These are phyloP conservation scores for Vespertilio murinus DNA, from an alignment of 2,797 vertebrate species.

Conservation along the genomic window DNA sequence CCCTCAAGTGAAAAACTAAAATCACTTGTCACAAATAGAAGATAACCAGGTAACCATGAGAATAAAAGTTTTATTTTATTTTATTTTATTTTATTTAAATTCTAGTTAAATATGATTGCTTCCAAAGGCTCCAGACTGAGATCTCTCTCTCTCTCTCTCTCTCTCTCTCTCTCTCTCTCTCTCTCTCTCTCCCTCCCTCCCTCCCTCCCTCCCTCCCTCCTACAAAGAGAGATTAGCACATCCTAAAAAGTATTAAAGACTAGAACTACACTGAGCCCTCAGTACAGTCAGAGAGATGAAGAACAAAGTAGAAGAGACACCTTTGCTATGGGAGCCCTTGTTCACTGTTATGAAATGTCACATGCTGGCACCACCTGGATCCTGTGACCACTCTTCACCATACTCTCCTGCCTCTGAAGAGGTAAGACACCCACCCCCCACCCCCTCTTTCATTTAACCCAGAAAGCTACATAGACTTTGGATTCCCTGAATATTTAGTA, in stretches of 20 bases:
- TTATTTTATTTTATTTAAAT: background rate
- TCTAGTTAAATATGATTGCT: background rate
- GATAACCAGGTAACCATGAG: constrained; percentile 2
- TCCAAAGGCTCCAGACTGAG: background rate
- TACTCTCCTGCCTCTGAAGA: background rate
- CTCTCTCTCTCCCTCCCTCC: background rate
- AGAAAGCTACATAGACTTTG: background rate
- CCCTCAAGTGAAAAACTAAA: constrained; percentile 32
- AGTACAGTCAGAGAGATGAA: constrained; percentile 16
- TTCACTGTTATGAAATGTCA: background rate
- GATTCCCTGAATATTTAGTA: background rate
- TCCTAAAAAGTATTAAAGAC: constrained; percentile 24
- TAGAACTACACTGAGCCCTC: constrained; percentile 13
- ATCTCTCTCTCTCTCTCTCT: background rate
- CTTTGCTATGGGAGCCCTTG: background rate
- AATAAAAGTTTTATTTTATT: background rate
- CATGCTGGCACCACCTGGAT: background rate
- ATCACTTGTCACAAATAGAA: constrained; percentile 17
- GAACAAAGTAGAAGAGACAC: background rate
- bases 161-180: background rate
- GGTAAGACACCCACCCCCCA: background rate
- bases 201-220: background rate
- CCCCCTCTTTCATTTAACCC: background rate
- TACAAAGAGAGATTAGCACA: background rate
- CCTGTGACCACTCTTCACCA: background rate